Evolutionary conservation across 2,888 invertebrate genomes (phyloP).

Genomic region (Pseudolycoriella hygida): DNA sequence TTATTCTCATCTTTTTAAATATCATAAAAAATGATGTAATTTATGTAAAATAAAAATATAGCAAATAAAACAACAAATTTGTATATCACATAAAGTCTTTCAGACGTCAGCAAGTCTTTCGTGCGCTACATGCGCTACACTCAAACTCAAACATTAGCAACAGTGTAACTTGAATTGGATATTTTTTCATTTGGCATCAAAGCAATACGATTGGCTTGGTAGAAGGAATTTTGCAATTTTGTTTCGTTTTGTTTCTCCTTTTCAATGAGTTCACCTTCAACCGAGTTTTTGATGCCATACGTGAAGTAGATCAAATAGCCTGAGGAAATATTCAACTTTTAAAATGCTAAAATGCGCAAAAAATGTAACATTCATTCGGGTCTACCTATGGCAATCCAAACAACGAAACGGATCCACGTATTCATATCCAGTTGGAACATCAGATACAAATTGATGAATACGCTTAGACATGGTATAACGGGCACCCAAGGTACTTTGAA

Average conservation of each 20-base stretch:
- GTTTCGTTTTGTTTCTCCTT: background rate
- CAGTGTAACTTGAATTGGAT: background rate
- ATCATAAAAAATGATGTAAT: too few species aligned
- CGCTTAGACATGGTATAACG: slow-evolving; percentile 63
- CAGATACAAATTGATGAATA: slow-evolving; percentile 73
- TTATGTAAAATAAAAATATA: too few species aligned
- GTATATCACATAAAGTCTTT: too few species aligned
- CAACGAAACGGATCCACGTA: slow-evolving; percentile 77
- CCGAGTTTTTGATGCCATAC: slow-evolving; percentile 67
- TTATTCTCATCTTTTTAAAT: too few species aligned
- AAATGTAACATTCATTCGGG: background rate
- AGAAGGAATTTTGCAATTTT: background rate
- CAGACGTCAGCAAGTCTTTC: too few species aligned
- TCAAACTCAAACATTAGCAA: too few species aligned
- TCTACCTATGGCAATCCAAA: slow-evolving; percentile 71
- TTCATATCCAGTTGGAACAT: slow-evolving; percentile 73
- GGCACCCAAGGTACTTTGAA: slow-evolving; percentile 79
- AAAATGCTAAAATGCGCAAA: background rate
- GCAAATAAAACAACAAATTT: too few species aligned
- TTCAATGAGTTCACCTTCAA: slow-evolving; percentile 29
- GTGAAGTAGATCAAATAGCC: slow-evolving; percentile 72
- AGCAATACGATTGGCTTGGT: background rate
- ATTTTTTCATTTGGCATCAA: slow-evolving; percentile 1
- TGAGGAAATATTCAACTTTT: slow-evolving; percentile 23
- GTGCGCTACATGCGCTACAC: too few species aligned